Evolutionary conservation across 2,797 vertebrate species (phyloP).

Genomic region (Sardinella longiceps): DNA sequence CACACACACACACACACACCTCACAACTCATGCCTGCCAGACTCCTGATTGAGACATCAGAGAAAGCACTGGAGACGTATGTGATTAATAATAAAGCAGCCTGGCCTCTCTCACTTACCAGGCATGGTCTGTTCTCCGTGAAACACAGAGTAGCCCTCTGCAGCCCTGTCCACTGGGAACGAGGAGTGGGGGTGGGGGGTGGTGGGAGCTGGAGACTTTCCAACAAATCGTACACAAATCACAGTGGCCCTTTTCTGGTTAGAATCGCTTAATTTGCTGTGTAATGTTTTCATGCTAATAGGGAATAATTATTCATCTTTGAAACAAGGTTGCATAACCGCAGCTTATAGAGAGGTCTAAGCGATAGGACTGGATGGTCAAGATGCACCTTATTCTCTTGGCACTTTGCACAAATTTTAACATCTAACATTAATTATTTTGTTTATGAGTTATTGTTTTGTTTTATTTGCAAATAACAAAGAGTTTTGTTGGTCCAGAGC

Average conservation of each 20-base stretch:
- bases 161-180: slow-evolving; percentile 6
- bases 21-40: slow-evolving; percentile 29
- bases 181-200: not conserved
- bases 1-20: not conserved
- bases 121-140: slow-evolving; percentile 28
- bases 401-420: not conserved
- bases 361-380: not conserved
- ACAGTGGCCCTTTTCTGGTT: slow-evolving; percentile 32
- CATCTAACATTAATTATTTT: not conserved
- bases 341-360: not conserved
- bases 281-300: slow-evolving; percentile 4
- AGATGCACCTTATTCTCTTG: not conserved
- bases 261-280: slow-evolving; percentile 18
- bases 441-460: not conserved
- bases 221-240: slow-evolving; percentile 40
- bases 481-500: not conserved
- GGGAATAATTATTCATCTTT: slow-evolving; percentile 17
- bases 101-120: slow-evolving; percentile 31
- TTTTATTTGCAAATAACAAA: not conserved
- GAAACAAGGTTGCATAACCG: not conserved
- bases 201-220: slow-evolving; percentile 28
- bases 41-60: slow-evolving; percentile 50
- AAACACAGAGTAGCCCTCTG: slow-evolving; percentile 26
- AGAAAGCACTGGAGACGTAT: slow-evolving; percentile 42
- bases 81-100: slow-evolving; percentile 50